Percentiles rank a stretch among this genome's conserved stretches.
phyloP scores from a whole-genome alignment of 2,797 vertebrate genomes.

The Hypotaenidia philippensis region DNA sequence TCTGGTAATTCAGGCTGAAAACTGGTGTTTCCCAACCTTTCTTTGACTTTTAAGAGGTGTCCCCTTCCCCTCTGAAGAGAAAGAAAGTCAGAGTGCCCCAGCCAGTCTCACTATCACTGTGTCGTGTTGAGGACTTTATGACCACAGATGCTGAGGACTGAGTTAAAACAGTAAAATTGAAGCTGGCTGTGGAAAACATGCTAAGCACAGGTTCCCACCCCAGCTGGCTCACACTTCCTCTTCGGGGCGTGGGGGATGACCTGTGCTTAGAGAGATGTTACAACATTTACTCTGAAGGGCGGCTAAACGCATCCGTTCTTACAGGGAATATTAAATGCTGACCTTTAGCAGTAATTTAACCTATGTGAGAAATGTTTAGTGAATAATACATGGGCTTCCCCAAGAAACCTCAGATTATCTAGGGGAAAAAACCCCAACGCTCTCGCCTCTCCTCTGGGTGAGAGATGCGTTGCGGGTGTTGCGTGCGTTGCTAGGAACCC shows the following conservation, averaged over 20 bases:
- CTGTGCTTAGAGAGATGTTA: background rate
- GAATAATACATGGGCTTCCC: constrained; percentile 34
- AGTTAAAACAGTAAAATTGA: background rate
- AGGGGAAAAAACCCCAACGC: background rate
- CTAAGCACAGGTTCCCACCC: background rate
- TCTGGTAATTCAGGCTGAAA: background rate
- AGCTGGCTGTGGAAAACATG: background rate
- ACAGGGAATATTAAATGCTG: background rate
- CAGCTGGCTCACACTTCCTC: background rate
- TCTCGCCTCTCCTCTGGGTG: background rate
- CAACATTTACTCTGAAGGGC: background rate
- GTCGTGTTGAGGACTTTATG: rapidly evolving
- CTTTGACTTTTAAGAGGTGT: background rate
- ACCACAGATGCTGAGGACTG: rapidly evolving
- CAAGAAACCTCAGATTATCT: background rate
- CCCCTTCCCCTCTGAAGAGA: background rate
- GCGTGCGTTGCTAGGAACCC: rapidly evolving
- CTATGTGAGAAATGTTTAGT: background rate
- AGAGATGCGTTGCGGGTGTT: background rate
- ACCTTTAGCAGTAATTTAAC: constrained; percentile 50
- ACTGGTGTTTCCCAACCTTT: background rate
- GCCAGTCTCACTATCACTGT: background rate
- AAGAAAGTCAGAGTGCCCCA: background rate
- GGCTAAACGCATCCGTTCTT: background rate
- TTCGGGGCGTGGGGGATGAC: rapidly evolving